phyloP scores from a whole-genome alignment of 2,113 vertebrate genomes.

The Ceyx margarethae region DNA sequence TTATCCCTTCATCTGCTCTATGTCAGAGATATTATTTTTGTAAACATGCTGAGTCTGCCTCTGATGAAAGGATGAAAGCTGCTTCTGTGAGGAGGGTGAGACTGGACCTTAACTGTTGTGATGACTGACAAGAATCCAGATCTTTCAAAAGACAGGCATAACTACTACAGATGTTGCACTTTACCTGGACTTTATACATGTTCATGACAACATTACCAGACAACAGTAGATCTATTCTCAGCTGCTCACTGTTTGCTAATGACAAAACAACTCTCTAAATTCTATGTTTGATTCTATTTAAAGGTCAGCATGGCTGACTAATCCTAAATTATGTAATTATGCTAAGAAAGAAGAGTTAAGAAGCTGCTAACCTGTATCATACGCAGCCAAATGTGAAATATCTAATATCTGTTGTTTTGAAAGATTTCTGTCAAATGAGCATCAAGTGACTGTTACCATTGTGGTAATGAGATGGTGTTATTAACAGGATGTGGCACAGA shows the following conservation, averaged over 20 bases:
- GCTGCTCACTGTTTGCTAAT: background rate
- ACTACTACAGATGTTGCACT: background rate
- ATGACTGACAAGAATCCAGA: background rate
- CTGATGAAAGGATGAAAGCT: conserved; percentile 11
- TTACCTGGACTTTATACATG: background rate
- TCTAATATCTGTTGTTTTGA: conserved; percentile 32
- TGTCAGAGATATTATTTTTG: background rate
- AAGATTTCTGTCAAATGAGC: conserved; percentile 56
- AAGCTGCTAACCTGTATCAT: conserved; percentile 37
- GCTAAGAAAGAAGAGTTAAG: conserved; percentile 47
- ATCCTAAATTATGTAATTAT: conserved; percentile 55
- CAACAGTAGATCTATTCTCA: background rate
- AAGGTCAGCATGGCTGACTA: conserved; percentile 41
- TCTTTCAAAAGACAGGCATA: background rate
- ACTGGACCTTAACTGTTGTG: background rate
- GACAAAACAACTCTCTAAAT: conserved; percentile 40
- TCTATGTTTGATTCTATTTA: conserved; percentile 46
- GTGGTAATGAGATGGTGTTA: conserved; percentile 56
- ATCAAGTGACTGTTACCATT: conserved; percentile 39
- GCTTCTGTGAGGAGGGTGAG: background rate
- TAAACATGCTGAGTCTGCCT: background rate
- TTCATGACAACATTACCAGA: background rate
- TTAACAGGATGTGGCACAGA: conserved; percentile 63
- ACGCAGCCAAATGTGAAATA: conserved; percentile 24
- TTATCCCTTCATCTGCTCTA: background rate